Evolutionary conservation across 2,888 invertebrate species (phyloP).

Genomic region (Poecilobothrus nobilitatus): DNA sequence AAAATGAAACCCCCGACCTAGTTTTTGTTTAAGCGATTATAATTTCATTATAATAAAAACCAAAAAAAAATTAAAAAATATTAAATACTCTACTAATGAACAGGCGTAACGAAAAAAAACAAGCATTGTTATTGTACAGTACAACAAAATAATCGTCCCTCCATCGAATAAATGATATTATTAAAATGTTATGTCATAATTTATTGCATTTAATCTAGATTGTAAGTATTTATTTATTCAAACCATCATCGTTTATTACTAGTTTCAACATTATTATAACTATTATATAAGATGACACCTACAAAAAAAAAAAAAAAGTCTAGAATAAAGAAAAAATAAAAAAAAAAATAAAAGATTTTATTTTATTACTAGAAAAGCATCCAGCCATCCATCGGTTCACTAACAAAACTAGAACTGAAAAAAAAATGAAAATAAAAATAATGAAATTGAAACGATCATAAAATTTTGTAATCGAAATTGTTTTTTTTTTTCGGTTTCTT

Average conservation of each 20-base stretch:
- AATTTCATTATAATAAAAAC: too few relatives aligned
- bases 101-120: neutral
- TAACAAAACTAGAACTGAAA: too few relatives aligned
- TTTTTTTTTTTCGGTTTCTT: too few relatives aligned
- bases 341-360: neutral
- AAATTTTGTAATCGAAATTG: neutral
- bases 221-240: neutral
- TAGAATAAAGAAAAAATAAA: neutral
- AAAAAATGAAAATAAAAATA: too few relatives aligned
- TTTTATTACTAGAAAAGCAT: neutral
- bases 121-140: neutral
- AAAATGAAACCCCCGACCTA: too few relatives aligned
- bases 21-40: too few relatives aligned
- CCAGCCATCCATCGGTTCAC: too few relatives aligned
- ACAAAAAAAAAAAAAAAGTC: neutral
- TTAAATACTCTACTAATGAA: neutral
- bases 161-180: neutral
- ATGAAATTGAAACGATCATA: neutral
- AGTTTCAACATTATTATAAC: neutral
- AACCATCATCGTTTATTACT: neutral
- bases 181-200: constrained; percentile 1
- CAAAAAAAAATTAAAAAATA: too few relatives aligned
- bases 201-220: neutral
- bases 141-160: too few relatives aligned
- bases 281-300: constrained; percentile 1